A percentile compares a stretch with the other conserved stretches of the same genome.
These are phyloP conservation scores for Lasioglossum morio DNA, from an alignment of 2,888 invertebrate species.

Conservation along the genomic window DNA sequence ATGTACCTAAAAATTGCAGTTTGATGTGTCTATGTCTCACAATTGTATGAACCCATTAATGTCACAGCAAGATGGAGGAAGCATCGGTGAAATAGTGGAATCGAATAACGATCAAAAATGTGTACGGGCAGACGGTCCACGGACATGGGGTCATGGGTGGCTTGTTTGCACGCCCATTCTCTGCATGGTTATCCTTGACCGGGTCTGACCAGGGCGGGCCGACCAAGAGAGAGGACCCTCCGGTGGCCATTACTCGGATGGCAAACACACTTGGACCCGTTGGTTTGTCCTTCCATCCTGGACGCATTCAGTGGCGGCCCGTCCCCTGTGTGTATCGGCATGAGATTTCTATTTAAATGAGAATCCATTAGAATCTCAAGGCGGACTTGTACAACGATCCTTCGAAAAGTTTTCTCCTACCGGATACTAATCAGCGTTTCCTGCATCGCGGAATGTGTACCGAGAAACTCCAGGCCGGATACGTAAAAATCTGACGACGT, in stretches of 20 bases:
- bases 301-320: constrained; percentile 61
- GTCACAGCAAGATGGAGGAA: background rate
- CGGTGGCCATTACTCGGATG: constrained; percentile 84
- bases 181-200: constrained; percentile 78
- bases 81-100: constrained; percentile 17
- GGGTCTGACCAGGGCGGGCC: constrained; percentile 67
- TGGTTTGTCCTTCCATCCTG: constrained; percentile 78
- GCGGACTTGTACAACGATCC: constrained; percentile 76
- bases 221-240: constrained; percentile 73
- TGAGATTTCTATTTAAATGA: constrained; percentile 85
- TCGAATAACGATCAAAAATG: constrained; percentile 56
- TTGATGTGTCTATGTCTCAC: background rate
- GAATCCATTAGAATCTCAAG: constrained; percentile 84
- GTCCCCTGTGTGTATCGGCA: constrained; percentile 81
- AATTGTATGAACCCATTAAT: background rate
- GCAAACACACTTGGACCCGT: constrained; percentile 84
- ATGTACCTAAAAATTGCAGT: background rate
- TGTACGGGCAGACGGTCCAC: constrained; percentile 40
- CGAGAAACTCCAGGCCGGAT: background rate
- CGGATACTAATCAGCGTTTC: constrained; percentile 81
- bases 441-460: constrained; percentile 50
- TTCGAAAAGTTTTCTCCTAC: constrained; percentile 72
- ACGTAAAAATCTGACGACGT: constrained; percentile 41
- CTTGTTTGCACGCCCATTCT: constrained; percentile 84
- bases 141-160: constrained; percentile 67